A percentile compares a stretch with the other conserved stretches of the same genome.
Evolutionary conservation across 2,113 vertebrate genomes (phyloP).

Genomic region (Malaclemys terrapin): DNA sequence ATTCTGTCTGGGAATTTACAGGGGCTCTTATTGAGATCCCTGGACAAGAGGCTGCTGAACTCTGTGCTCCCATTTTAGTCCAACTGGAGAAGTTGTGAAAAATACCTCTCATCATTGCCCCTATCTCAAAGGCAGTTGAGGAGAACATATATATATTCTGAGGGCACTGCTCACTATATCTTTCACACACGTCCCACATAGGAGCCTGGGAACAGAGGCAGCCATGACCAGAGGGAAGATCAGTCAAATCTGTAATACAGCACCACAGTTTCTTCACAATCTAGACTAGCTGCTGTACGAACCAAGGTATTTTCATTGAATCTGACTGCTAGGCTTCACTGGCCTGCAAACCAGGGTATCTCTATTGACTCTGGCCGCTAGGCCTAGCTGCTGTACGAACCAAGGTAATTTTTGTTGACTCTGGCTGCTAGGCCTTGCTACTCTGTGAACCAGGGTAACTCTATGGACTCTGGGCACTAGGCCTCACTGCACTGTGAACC

Average conservation of each 20-base stretch:
- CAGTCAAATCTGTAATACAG: not conserved
- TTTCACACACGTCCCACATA: not conserved
- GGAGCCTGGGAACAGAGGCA: not conserved
- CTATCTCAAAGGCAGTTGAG: not conserved
- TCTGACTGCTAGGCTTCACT: too few relatives aligned
- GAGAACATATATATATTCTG: not conserved
- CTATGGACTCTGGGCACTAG: too few relatives aligned
- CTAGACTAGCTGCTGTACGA: too few relatives aligned
- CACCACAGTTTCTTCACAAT: not conserved
- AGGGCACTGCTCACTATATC: not conserved
- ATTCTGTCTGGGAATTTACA: not conserved
- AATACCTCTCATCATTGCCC: not conserved
- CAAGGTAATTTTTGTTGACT: too few relatives aligned
- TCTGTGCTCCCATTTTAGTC: not conserved
- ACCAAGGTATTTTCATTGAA: too few relatives aligned
- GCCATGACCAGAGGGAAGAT: not conserved
- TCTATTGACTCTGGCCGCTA: too few relatives aligned
- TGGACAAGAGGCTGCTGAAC: not conserved
- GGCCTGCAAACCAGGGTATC: too few relatives aligned
- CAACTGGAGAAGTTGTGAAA: not conserved
- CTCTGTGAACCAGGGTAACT: too few relatives aligned
- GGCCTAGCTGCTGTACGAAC: too few relatives aligned
- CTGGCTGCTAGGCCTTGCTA: too few relatives aligned
- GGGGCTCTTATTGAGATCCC: not conserved
- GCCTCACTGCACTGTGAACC: too few relatives aligned